Conservation (phyloP, 1,140 invertebrate genomes). For the Bombus confusus region DNA sequence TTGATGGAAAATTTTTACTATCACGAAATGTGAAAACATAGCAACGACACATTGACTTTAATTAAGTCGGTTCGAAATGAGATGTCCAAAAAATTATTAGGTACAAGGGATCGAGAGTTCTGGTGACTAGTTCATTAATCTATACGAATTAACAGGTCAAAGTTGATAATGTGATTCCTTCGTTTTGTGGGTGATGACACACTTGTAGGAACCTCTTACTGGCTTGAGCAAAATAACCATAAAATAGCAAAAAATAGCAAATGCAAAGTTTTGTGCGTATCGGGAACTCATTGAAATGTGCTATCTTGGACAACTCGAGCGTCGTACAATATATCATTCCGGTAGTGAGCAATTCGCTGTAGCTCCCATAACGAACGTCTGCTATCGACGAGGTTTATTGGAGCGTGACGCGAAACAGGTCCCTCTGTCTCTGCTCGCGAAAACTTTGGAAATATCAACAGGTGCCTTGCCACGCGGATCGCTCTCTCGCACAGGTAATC, state of each 20-base stretch:
- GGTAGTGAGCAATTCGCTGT: background rate
- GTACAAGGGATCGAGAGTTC: too few relatives aligned
- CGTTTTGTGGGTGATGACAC: too few relatives aligned
- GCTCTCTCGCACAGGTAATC: slow-evolving; percentile 31
- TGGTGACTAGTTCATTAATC: too few relatives aligned
- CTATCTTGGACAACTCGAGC: background rate
- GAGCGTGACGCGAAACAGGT: slow-evolving; percentile 28
- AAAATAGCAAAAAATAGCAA: background rate
- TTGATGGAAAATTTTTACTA: too few relatives aligned
- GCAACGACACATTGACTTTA: too few relatives aligned
- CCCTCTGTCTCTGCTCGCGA: background rate
- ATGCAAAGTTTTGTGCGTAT: background rate
- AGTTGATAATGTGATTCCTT: too few relatives aligned
- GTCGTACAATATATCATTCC: background rate
- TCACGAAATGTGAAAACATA: too few relatives aligned
- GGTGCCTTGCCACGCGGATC: slow-evolving; percentile 32
- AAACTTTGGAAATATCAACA: slow-evolving; percentile 42
- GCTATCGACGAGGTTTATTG: background rate
- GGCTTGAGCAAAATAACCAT: background rate
- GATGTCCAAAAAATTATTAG: too few relatives aligned
- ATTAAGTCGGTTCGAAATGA: too few relatives aligned
- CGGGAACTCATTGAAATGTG: background rate
- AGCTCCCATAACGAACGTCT: background rate
- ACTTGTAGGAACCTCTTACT: too few relatives aligned
- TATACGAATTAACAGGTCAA: too few relatives aligned